These are phyloP conservation scores for Ctenosaura bakeri DNA, from an alignment of 2,797 vertebrate species.

Conservation along the genomic window DNA sequence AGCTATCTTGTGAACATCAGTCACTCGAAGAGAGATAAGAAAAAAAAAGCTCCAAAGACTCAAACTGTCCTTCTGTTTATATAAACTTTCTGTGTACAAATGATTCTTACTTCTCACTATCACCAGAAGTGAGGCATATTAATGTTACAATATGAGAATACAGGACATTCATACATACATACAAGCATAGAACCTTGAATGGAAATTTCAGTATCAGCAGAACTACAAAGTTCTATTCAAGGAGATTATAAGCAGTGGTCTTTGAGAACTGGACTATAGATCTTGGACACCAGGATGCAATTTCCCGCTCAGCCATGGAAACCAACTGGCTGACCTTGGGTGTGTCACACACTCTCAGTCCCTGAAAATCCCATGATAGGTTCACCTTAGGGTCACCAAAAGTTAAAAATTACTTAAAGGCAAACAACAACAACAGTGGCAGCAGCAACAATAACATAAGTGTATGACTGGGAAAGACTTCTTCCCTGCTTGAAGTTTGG, in stretches of 20 bases:
- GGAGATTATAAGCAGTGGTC: background rate
- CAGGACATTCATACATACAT: background rate
- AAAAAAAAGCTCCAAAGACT: background rate
- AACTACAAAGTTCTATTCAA: background rate
- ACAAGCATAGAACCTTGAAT: background rate
- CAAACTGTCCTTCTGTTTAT: background rate
- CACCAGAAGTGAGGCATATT: background rate
- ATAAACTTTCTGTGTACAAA: background rate
- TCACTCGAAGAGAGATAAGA: background rate
- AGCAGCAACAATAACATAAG: no score
- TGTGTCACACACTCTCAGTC: no score
- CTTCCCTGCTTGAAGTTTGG: no score
- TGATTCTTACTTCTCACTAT: background rate
- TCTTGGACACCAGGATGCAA: no score
- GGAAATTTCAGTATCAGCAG: background rate
- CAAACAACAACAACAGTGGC: no score
- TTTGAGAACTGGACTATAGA: no score
- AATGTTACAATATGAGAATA: background rate
- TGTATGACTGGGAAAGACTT: background rate
- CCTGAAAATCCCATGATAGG: no score
- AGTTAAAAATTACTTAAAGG: no score
- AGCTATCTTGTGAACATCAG: background rate
- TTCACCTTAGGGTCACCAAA: no score
- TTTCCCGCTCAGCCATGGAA: no score
- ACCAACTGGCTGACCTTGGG: no score